Evolutionary conservation across 2,113 vertebrate genomes (phyloP).

Genomic region (Corydoras maculifer): DNA sequence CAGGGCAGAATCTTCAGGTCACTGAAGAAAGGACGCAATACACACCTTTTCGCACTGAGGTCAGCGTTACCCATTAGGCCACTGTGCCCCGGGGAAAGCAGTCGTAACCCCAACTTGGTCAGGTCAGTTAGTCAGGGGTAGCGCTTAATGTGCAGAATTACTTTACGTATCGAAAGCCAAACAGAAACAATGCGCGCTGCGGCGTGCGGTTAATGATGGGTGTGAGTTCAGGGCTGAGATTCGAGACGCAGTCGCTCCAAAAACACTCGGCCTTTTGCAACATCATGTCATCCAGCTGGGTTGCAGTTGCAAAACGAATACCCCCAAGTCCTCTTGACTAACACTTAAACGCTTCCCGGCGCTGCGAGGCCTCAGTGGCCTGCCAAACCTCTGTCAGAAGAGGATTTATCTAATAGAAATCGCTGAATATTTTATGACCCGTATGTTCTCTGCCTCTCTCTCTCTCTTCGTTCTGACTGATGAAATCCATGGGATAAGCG

Average conservation of each 20-base stretch:
- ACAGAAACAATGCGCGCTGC: background rate
- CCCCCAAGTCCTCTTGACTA: conserved; percentile 52
- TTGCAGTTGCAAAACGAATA: conserved; percentile 64
- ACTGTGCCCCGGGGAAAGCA: too few relatives aligned
- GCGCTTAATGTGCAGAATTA: background rate
- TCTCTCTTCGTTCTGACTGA: conserved; percentile 33
- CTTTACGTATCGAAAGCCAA: background rate
- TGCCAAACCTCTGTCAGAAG: conserved; percentile 48
- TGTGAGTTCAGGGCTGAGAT: background rate
- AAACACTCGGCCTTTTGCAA: conserved; percentile 29
- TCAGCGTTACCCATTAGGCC: too few relatives aligned
- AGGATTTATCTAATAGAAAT: conserved; percentile 43
- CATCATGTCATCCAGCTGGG: conserved; percentile 41
- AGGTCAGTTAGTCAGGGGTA: too few relatives aligned
- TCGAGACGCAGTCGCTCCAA: conserved; percentile 18
- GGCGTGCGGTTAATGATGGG: background rate
- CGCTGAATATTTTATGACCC: conserved; percentile 33
- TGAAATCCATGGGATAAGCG: conserved; percentile 41
- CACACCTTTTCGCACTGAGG: too few relatives aligned
- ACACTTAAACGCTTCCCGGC: conserved; percentile 43
- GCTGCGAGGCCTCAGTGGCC: conserved; percentile 36
- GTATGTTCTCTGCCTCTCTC: conserved; percentile 18
- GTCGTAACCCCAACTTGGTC: background rate
- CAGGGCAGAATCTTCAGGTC: too few relatives aligned
- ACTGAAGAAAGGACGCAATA: too few relatives aligned